phyloP scores from a whole-genome alignment of 2,113 vertebrate genomes.

The Struthio camelus region DNA sequence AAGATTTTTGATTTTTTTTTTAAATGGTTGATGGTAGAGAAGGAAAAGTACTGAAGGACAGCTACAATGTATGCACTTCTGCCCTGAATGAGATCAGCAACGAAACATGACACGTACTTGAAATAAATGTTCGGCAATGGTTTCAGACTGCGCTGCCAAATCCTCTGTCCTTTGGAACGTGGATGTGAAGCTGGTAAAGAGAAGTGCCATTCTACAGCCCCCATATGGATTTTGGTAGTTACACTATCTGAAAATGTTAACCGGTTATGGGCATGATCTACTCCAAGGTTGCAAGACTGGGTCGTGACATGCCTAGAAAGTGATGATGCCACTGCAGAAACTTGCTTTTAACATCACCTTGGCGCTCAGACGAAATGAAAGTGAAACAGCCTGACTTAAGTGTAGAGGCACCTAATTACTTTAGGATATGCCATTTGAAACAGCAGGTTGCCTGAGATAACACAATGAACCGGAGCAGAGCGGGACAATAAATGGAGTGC shows the following conservation, averaged over 20 bases:
- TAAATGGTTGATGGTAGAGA: background rate
- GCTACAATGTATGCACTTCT: background rate
- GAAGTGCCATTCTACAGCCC: background rate
- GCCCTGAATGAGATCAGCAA: too few relatives aligned
- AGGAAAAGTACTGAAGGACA: background rate
- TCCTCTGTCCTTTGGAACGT: background rate
- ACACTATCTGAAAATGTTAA: background rate
- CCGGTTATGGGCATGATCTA: background rate
- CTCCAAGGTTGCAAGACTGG: background rate
- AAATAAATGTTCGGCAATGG: too few relatives aligned
- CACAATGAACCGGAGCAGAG: background rate
- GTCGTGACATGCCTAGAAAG: too few relatives aligned
- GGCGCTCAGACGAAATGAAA: background rate
- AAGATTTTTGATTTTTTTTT: background rate
- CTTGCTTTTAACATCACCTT: background rate
- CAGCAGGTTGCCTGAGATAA: background rate
- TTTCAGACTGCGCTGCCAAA: background rate
- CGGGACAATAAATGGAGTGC: background rate
- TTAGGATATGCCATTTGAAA: background rate
- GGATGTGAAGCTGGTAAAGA: background rate
- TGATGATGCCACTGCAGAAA: background rate
- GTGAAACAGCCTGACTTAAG: background rate
- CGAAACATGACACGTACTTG: too few relatives aligned
- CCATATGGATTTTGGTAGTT: background rate
- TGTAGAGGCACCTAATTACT: background rate